These are phyloP conservation scores for Luperina testacea DNA, from an alignment of 2,888 invertebrate species.

Conservation along the genomic window DNA sequence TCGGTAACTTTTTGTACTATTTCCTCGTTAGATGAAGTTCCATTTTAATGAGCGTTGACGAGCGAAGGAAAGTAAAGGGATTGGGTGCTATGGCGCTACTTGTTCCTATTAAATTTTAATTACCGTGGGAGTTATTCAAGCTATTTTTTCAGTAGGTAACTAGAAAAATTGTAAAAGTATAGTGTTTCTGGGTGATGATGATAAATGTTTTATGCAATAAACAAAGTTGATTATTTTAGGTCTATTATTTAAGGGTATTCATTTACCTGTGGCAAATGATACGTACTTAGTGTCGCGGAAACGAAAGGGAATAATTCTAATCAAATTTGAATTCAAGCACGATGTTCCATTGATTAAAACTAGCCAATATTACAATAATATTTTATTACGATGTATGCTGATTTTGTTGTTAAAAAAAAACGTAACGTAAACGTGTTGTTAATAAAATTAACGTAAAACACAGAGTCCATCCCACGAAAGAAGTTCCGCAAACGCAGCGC, in stretches of 20 bases:
- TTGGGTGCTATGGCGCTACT: constrained; percentile 15
- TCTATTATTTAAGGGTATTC: not conserved
- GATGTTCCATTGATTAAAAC: not conserved
- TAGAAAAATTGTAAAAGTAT: too few relatives aligned
- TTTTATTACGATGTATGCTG: not conserved
- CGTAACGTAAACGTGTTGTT: too few relatives aligned
- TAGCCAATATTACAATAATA: not conserved
- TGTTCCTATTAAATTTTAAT: constrained; percentile 44
- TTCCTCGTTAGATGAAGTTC: constrained; percentile 46
- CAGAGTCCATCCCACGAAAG: too few relatives aligned
- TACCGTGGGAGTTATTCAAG: constrained; percentile 13
- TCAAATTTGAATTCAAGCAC: not conserved
- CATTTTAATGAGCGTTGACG: constrained; percentile 54
- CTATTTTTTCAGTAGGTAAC: not conserved
- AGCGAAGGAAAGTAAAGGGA: constrained; percentile 23
- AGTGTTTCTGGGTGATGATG: too few relatives aligned
- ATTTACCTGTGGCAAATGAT: not conserved
- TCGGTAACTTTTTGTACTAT: constrained; percentile 49
- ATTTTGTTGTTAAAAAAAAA: not conserved
- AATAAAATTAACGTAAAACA: not conserved
- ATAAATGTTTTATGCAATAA: too few relatives aligned
- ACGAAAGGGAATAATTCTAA: not conserved
- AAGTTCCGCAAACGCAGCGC: too few relatives aligned
- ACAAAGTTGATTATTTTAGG: not conserved
- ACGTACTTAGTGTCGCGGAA: not conserved